Conservation (phyloP, 2,113 vertebrate genomes). For the Pelobates fuscus region DNA sequence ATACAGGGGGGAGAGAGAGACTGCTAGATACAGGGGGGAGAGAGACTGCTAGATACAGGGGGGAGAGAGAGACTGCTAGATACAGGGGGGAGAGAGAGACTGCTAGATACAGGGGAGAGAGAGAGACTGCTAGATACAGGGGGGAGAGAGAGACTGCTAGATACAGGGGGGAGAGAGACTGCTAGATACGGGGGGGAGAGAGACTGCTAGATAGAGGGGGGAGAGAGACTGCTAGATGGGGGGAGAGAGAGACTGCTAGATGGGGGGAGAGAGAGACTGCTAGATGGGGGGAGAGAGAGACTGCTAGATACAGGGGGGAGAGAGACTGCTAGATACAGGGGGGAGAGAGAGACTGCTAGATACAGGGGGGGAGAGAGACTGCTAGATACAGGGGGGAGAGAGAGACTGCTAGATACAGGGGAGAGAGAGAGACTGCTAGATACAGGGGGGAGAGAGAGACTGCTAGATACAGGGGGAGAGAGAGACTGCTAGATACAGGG, state of each 20-base stretch:
- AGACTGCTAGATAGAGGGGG: neutral
- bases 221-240: neutral
- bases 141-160: neutral
- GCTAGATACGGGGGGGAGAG: neutral
- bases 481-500: neutral
- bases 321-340: neutral
- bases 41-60: no score
- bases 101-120: neutral
- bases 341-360: neutral
- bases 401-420: neutral
- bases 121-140: neutral
- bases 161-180: neutral
- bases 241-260: slow-evolving; percentile 18
- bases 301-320: neutral
- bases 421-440: neutral
- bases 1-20: neutral
- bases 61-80: no score
- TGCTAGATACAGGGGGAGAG: neutral
- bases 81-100: neutral
- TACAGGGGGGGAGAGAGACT: neutral
- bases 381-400: neutral
- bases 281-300: neutral
- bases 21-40: no score
- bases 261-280: neutral
- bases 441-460: neutral